Conservation (phyloP, 2,113 vertebrate genomes). For the Siniperca chuatsi region DNA sequence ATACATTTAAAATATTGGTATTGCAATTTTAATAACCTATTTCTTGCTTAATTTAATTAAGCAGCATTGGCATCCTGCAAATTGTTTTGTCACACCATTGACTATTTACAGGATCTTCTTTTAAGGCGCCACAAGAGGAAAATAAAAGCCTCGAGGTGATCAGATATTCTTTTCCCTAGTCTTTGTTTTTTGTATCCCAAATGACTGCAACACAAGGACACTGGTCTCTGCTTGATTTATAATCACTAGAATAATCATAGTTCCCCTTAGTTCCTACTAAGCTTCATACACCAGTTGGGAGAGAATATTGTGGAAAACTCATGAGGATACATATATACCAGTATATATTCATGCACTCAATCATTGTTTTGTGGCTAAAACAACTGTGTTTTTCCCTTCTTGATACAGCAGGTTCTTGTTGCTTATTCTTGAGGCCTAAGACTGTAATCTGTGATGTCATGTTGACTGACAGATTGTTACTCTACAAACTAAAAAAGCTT, state of each 20-base stretch:
- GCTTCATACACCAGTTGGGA: conserved; percentile 27
- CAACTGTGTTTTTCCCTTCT: conserved; percentile 2
- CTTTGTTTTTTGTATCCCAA: conserved; percentile 11
- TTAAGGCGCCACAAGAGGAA: background rate
- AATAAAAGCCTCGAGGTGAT: conserved; percentile 7
- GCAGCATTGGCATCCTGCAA: conserved; percentile 5
- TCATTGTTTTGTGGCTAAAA: conserved; percentile 36
- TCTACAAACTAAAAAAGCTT: conserved; percentile 25
- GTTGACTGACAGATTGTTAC: conserved; percentile 40
- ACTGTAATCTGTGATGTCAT: conserved; percentile 44
- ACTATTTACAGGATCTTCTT: conserved; percentile 9
- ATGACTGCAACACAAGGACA: conserved; percentile 59
- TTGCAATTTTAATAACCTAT: background rate
- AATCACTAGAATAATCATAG: conserved; percentile 69
- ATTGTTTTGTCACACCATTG: conserved; percentile 38
- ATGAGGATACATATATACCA: background rate
- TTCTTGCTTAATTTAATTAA: conserved; percentile 22
- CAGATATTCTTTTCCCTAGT: conserved; percentile 21
- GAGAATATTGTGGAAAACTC: conserved; percentile 35
- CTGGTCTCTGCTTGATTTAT: conserved; percentile 59
- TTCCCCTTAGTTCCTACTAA: conserved; percentile 44
- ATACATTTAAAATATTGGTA: conserved; percentile 8
- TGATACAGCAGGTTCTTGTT: conserved; percentile 38
- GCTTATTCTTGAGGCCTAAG: conserved; percentile 28
- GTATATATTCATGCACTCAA: conserved; percentile 37